Evolutionary conservation across 2,888 invertebrate species (phyloP), one percentile per base, ranked within the genome.

Genomic region (Gymnocheta viridis): DNA sequence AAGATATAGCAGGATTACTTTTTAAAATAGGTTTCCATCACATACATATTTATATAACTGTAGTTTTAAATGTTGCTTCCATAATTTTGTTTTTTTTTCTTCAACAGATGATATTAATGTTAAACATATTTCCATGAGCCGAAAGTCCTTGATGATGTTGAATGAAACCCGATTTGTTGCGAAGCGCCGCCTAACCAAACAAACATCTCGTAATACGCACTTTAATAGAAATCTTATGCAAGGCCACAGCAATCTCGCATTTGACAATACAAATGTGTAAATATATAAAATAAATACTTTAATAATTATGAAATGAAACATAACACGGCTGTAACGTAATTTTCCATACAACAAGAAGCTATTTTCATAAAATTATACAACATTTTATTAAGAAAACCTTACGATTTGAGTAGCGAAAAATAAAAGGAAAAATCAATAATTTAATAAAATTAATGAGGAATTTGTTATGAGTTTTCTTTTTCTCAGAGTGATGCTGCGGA

Each of bases 111-210:
- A 90, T 32, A 86, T 91, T 0, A 90, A 91, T 66, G 87, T 91
- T 4, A 89, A 89, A 69, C 88, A 90, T 58, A 86, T 91, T 24
- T 88, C 90, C 0, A 83, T 92, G 79, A 91, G 91, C 54, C 88
- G 91, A 51, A 91, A 92, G 82, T 91, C 92, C 1, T 81, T 91
- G 1, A 90, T 89, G 87, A 88, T 90, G 19, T 86, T 90, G 7
- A 89, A 90, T 81, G 89, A 89, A 70, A 89, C 88, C 4, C 88
- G 90, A 47, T 88, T 87, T 17, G 87, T 85, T 60, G 90, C 89
- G 35, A 91, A 89, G 76, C 88, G 88, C 64, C 85, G 87, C 80
- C 87, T 86, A 10, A 88, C 87, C n/a, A 86, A 87, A 51, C 87
- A 87, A 72, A 85, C 86, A 17, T 85, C 84, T 24, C 85, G 86